These are phyloP conservation scores for Synergus umbraculus DNA, from an alignment of 2,888 invertebrate species.

Conservation along the genomic window DNA sequence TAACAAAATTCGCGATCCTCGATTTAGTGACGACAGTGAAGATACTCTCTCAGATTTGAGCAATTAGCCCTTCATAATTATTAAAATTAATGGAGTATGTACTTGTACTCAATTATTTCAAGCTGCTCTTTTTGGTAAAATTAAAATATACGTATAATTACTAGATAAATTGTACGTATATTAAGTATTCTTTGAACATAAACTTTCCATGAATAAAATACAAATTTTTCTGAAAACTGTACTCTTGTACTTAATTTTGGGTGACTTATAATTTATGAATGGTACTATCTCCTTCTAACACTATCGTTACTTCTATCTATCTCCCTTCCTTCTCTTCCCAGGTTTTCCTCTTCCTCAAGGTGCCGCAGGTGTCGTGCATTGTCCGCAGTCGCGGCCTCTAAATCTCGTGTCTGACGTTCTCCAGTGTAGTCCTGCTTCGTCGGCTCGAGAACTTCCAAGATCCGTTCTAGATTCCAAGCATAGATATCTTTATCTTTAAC, in stretches of 20 bases:
- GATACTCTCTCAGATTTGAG: conserved; percentile 48
- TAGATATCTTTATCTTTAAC: conserved; percentile 58
- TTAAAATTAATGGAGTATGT: not conserved
- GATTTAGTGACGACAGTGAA: conserved; percentile 64
- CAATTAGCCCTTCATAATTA: conserved; percentile 11
- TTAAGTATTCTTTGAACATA: too few relatives aligned
- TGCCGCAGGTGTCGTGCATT: conserved; percentile 74
- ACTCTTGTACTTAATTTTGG: too few relatives aligned
- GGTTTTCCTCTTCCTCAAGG: conserved; percentile 50
- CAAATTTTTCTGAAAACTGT: too few relatives aligned
- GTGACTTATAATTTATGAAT: not conserved
- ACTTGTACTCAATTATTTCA: too few relatives aligned
- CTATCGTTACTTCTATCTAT: conserved; percentile 26
- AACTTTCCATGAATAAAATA: too few relatives aligned
- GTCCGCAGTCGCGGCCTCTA: conserved; percentile 71
- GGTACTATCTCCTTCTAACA: not conserved
- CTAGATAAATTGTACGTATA: too few relatives aligned
- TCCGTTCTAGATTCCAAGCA: conserved; percentile 61
- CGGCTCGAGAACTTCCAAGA: conserved; percentile 64
- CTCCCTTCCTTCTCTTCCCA: conserved; percentile 27
- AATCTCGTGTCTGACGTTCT: conserved; percentile 70
- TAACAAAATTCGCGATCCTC: conserved; percentile 61
- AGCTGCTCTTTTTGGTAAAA: too few relatives aligned
- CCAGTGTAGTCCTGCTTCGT: conserved; percentile 61
- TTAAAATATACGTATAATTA: too few relatives aligned